Evolutionary conservation across 2,797 vertebrate genomes (phyloP).

Genomic region (Ctenopoma kingsleyae): DNA sequence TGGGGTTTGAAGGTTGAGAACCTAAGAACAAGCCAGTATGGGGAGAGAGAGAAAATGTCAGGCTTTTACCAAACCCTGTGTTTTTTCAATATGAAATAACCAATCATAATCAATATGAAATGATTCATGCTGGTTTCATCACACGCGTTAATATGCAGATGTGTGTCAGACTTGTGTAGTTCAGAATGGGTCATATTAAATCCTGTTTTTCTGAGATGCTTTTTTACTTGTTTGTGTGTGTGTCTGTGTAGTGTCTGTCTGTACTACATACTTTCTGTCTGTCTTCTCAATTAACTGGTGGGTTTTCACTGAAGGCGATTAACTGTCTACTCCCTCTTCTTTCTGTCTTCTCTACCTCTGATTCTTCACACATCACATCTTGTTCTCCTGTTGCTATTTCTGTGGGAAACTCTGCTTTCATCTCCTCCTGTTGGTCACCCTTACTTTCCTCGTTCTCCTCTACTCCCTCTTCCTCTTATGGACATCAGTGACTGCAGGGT

Average conservation of each 20-base stretch:
- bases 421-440: constrained; percentile 27
- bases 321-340: constrained; percentile 13
- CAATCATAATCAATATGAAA: constrained; percentile 11
- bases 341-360: constrained; percentile 19
- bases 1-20: not conserved
- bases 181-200: constrained; percentile 8
- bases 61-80: not conserved
- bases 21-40: not conserved
- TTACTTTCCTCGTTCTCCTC: constrained; percentile 42
- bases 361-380: constrained; percentile 7
- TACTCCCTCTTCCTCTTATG: not conserved
- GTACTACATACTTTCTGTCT: too few species aligned
- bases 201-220: constrained; percentile 23
- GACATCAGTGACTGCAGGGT: constrained; percentile 95
- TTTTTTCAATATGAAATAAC: too few species aligned
- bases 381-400: constrained; percentile 8
- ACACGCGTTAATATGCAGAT: constrained; percentile 8
- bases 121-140: constrained; percentile 37
- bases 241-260: not conserved
- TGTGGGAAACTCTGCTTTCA: constrained; percentile 16
- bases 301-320: constrained; percentile 14
- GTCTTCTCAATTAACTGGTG: constrained; percentile 6
- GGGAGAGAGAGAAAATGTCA: constrained; percentile 1
- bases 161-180: constrained; percentile 5
- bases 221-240: constrained; percentile 7